phyloP scores from a whole-genome alignment of 1,140 invertebrate species.

The Penaeus chinensis region DNA sequence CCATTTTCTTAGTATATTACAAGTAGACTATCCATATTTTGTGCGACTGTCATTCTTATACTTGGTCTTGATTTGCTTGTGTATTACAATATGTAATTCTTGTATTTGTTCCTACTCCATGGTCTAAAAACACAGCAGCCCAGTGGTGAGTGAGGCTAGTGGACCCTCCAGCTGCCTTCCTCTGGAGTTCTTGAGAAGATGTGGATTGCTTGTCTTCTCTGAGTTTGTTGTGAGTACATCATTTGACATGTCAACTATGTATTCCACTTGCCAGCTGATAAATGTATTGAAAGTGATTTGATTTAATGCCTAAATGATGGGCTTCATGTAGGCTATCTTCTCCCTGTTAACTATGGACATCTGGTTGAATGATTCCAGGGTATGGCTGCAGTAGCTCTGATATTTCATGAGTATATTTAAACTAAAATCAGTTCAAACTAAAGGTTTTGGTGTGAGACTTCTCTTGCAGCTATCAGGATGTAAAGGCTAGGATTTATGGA shows the following conservation, averaged over 20 bases:
- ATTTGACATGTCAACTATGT: neutral
- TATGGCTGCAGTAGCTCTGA: too few relatives aligned
- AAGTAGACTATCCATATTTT: neutral
- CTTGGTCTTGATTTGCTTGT: neutral
- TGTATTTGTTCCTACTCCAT: neutral
- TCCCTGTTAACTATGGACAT: too few relatives aligned
- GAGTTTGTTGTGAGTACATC: conserved; percentile 76
- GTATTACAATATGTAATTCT: neutral
- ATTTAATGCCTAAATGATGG: too few relatives aligned
- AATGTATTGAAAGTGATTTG: neutral
- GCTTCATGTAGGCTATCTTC: too few relatives aligned
- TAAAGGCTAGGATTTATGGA: too few relatives aligned
- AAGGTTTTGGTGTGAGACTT: too few relatives aligned
- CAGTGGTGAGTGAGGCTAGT: conserved; percentile 62
- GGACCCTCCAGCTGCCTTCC: conserved; percentile 68
- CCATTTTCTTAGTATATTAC: neutral
- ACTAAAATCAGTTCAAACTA: too few relatives aligned
- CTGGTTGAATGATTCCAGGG: too few relatives aligned
- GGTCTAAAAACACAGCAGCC: neutral
- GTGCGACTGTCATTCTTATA: too few relatives aligned
- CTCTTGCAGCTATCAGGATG: too few relatives aligned
- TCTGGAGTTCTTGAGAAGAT: conserved; percentile 73
- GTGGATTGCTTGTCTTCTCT: conserved; percentile 76
- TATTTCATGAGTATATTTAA: too few relatives aligned
- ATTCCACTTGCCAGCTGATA: neutral